Percentiles rank a stretch among this genome's conserved stretches.
Evolutionary conservation across 2,113 vertebrate species (phyloP).

Genomic region (Dendropsophus ebraccatus): DNA sequence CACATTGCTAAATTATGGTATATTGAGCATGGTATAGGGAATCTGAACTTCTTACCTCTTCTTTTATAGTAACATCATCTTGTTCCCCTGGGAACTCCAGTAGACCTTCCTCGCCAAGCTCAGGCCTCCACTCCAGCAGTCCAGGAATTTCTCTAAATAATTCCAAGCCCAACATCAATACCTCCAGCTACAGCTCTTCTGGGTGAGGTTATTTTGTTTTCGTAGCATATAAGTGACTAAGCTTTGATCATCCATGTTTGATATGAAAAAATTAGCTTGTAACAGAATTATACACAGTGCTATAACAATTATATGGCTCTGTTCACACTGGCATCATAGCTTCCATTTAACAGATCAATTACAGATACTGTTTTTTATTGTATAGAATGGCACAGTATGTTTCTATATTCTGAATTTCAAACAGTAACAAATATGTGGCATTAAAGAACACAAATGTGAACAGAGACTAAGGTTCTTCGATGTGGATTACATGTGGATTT

Average conservation of each 20-base stretch:
- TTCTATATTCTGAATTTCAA: too few species aligned
- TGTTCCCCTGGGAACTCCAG: conserved; percentile 79
- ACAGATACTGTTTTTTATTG: too few species aligned
- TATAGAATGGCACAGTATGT: too few species aligned
- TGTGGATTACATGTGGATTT: too few species aligned
- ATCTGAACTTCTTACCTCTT: conserved; percentile 3
- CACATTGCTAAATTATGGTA: background rate
- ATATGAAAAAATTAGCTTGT: background rate
- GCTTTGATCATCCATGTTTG: background rate
- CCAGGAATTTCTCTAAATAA: conserved; percentile 74
- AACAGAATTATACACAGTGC: background rate
- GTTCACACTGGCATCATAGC: background rate
- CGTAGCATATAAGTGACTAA: background rate
- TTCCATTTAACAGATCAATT: background rate
- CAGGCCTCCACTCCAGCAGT: conserved; percentile 74
- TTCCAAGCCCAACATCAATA: conserved; percentile 75
- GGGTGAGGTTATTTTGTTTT: conserved; percentile 69
- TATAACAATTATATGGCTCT: background rate
- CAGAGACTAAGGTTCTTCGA: too few species aligned
- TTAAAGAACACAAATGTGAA: too few species aligned
- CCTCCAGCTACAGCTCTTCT: conserved; percentile 76
- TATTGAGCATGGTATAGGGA: background rate
- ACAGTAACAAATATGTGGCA: too few species aligned
- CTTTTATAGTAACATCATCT: conserved; percentile 73
- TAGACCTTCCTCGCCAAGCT: conserved; percentile 75